Evolutionary conservation across 2,797 vertebrate genomes (phyloP), one percentile per base, ranked within the genome.

Genomic region (Macropodus opercularis): DNA sequence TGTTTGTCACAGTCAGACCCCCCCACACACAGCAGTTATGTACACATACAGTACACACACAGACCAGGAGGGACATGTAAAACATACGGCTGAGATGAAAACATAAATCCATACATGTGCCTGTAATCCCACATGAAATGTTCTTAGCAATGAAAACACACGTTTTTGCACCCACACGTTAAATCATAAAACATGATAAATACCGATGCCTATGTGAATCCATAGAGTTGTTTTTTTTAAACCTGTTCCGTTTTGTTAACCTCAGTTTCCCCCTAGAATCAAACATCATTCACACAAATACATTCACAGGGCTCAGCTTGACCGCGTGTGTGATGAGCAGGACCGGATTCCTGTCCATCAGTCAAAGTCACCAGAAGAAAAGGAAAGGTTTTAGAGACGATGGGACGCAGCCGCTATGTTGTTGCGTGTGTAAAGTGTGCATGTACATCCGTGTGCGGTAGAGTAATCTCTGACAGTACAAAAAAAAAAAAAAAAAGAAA

Each of bases 241-340:
- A 40, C 55, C 19, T 6, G 21, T 58, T 57, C 44, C 40, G 77
- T 69, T 70, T 36, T 27, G 29, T 67, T 48, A 46, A 40, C 38
- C 22, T 44, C 39, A 24, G 19, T 44, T 52, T 65, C 59, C 46
- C 43, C 15, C 2, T 27, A 63, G 49, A 69, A 61, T 57, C 68
- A 66, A 84, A 79, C 65, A 59, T 79, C 71, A 61, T 42, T 43
- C 50, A n/a, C 83, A 81, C 75, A 69, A 71, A 77, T 61, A 79
- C 42, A 59, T 75, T 72, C 51, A 67, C 43, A 26, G 32, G 35
- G 62, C 32, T 69, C 58, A 63, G 66, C 52, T 24, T 52, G 52
- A 84, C 70, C 71, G 3, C 35, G 31, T 21, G 53, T 18, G 72
- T 55, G 49, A 44, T 12, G 24, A 56, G 53, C 43, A 24, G 46